Percentiles rank a stretch among this genome's conserved stretches.
Conservation (phyloP, 2,113 vertebrate species). For the Peromyscus maniculatus region DNA sequence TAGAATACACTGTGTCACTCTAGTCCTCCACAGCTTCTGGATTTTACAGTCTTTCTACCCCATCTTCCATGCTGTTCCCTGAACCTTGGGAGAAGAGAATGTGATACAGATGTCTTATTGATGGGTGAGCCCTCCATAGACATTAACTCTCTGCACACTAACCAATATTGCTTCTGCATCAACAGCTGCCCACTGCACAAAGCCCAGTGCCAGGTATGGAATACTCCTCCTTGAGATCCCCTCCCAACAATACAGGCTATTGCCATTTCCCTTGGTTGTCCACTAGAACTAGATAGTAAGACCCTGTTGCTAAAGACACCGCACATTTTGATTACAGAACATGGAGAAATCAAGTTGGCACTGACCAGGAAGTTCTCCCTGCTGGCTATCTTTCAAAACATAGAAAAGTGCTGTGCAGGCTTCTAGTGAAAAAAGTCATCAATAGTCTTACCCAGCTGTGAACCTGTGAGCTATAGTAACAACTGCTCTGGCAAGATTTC, state of each 20-base stretch:
- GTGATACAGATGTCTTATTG: neutral
- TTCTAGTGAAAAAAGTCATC: neutral
- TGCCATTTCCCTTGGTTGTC: neutral
- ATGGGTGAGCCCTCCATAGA: neutral
- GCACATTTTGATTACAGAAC: neutral
- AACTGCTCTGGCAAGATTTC: neutral
- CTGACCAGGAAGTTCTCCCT: neutral
- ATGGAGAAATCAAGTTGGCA: neutral
- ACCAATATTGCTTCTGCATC: neutral
- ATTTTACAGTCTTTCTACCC: neutral
- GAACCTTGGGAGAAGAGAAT: neutral
- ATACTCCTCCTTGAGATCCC: neutral
- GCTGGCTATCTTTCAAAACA: neutral
- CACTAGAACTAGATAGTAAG: neutral
- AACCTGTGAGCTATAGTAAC: neutral
- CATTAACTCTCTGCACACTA: neutral
- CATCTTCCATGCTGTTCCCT: neutral
- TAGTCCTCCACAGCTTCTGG: neutral
- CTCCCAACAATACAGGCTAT: neutral
- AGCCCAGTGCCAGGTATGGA: neutral
- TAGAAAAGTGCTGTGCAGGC: neutral
- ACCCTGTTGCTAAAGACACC: neutral
- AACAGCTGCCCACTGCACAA: neutral
- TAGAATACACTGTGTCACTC: neutral
- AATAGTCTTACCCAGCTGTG: no score